phyloP scores from a whole-genome alignment of 2,797 vertebrate genomes.

The Eremophila alpestris region DNA sequence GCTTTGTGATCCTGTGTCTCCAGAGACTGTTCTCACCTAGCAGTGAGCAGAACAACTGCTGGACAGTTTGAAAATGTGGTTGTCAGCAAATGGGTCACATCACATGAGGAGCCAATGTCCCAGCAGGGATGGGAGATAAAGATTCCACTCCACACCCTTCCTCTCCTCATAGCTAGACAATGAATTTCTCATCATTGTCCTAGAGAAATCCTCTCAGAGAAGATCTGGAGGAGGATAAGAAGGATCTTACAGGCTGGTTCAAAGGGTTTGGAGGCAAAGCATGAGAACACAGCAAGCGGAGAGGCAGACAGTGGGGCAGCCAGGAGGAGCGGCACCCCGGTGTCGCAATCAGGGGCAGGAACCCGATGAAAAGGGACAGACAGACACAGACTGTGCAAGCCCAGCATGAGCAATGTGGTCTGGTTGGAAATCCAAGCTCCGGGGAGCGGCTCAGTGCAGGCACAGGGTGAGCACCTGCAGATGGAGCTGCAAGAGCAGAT shows the following conservation, averaged over 20 bases:
- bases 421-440: accelerated
- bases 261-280: background rate
- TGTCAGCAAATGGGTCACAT: background rate
- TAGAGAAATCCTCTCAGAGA: background rate
- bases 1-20: background rate
- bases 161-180: slow-evolving; percentile 2
- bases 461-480: slow-evolving; percentile 1
- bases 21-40: background rate
- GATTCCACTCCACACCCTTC: background rate
- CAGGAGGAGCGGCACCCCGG: accelerated
- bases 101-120: background rate
- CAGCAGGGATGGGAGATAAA: background rate
- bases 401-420: background rate
- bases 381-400: background rate
- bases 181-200: background rate
- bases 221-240: slow-evolving; percentile 14
- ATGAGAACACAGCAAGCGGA: background rate
- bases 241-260: background rate
- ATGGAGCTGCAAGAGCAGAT: slow-evolving; percentile 29
- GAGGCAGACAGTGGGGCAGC: background rate
- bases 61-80: background rate
- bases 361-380: background rate
- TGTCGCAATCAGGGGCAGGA: background rate
- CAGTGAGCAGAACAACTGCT: background rate
- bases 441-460: background rate